phyloP scores from a whole-genome alignment of 2,888 invertebrate genomes.

The Chirona hameri region DNA sequence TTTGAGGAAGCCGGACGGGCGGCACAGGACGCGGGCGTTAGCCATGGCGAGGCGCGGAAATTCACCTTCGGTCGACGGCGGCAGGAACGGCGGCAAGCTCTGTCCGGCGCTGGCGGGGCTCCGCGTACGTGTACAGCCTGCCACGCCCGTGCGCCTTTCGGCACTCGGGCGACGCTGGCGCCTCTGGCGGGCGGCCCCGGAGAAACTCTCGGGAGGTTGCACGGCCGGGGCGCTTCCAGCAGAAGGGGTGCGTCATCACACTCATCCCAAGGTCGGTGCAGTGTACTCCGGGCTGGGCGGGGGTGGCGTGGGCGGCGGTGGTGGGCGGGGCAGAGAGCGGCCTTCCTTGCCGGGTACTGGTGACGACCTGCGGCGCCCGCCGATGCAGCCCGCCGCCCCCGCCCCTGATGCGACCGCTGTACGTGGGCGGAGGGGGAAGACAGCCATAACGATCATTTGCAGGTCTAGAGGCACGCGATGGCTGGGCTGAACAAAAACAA shows the following conservation, averaged over 20 bases:
- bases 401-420: no score
- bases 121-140: background rate
- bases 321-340: background rate
- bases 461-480: no score
- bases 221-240: background rate
- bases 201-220: background rate
- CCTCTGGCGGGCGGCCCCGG: background rate
- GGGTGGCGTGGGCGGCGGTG: background rate
- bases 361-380: background rate
- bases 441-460: no score
- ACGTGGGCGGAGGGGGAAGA: no score
- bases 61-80: background rate
- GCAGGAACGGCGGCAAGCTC: background rate
- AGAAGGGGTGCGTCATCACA: background rate
- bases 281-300: background rate
- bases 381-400: background rate
- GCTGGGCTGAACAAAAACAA: no score
- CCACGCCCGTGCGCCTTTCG: background rate
- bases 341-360: background rate
- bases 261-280: background rate
- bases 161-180: background rate
- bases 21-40: background rate
- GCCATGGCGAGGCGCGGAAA: background rate
- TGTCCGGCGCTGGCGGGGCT: background rate
- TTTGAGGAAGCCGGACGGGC: constrained; percentile 9